Evolutionary conservation across 1,140 invertebrate species (phyloP).

Genomic region (Listronotus oregonensis): DNA sequence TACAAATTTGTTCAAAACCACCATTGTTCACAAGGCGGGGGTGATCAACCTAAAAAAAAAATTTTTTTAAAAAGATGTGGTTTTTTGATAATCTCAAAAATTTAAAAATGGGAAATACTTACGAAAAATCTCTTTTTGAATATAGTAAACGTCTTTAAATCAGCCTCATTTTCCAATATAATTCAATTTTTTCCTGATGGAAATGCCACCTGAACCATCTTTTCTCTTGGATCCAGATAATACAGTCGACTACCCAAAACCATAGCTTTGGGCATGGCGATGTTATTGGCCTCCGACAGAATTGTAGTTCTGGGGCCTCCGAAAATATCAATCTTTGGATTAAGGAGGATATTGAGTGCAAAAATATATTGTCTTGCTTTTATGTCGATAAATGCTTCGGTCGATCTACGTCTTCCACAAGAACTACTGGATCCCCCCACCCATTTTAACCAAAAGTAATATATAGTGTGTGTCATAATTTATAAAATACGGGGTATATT

Average conservation of each 20-base stretch:
- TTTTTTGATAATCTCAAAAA: neutral
- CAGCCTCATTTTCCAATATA: constrained; percentile 83
- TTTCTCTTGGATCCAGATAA: constrained; percentile 87
- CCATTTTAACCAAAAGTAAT: constrained; percentile 81
- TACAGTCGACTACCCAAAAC: constrained; percentile 85
- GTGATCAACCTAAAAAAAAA: constrained; percentile 65
- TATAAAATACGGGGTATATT: too few relatives aligned
- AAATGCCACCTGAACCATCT: constrained; percentile 84
- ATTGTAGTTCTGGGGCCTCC: constrained; percentile 73
- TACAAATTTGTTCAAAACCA: constrained; percentile 91
- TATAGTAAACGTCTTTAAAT: constrained; percentile 86
- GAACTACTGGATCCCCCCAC: constrained; percentile 79
- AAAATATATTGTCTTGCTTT: constrained; percentile 83
- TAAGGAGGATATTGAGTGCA: constrained; percentile 76
- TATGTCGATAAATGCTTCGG: constrained; percentile 88
- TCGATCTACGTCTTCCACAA: constrained; percentile 69
- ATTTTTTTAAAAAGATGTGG: neutral
- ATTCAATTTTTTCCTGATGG: constrained; percentile 78
- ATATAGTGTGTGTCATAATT: too few relatives aligned
- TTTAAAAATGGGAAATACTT: neutral
- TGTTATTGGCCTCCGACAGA: constrained; percentile 70
- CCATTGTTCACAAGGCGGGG: constrained; percentile 88
- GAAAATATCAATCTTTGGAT: constrained; percentile 78
- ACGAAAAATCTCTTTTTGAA: constrained; percentile 80
- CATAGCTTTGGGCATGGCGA: constrained; percentile 79